Evolutionary conservation across 2,113 vertebrate genomes (phyloP), one percentile per base, ranked within the genome.

Genomic region (Rhinoderma darwinii): DNA sequence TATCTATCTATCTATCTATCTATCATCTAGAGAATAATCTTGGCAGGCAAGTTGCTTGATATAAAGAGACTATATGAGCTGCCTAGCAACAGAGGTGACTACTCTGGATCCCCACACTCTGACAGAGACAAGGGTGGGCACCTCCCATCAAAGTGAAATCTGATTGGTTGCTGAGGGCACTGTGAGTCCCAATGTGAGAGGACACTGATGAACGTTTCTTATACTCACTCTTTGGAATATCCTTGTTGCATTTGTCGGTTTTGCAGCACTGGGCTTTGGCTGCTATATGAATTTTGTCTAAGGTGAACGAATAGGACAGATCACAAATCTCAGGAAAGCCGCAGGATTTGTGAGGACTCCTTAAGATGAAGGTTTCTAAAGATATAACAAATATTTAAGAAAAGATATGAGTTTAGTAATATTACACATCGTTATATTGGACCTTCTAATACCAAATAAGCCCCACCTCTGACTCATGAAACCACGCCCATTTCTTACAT

Each of bases 191-290:
- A n/a, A 9, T 59, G 17, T 3, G n/a, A 61, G 59, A 12, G 59
- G 59, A 61, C 59, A 61, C 12, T n/a, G 6, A 22, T 25, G 54
- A 59, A 25, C 20, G 5, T 25, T 59, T 30, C 1, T 9, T 12
- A 41, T 77, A 77, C 74, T 77, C 74, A 77, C 74, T 27, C 11
- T 47, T 17, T 47, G 74, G 74, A 27, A 77, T 27, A n/a, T 11
- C 27, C n/a, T 44, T 30, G 43, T 43, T 77, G 43, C 74, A 77
- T 7, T 30, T 12, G 11, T 77, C 74, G 30, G 74, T 39, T 17
- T 25, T 7, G 25, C 74, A 77, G 41, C 20, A 43, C 2, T 12
- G 10, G 27, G 14, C n/a, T 2, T 17, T 2, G 25, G 39, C 35
- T 15, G 6, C 74, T 2, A 77, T 47, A 17, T 77, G 74, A 15